Evolutionary conservation across 2,888 invertebrate species (phyloP).

Genomic region (Calephelis perditalis): DNA sequence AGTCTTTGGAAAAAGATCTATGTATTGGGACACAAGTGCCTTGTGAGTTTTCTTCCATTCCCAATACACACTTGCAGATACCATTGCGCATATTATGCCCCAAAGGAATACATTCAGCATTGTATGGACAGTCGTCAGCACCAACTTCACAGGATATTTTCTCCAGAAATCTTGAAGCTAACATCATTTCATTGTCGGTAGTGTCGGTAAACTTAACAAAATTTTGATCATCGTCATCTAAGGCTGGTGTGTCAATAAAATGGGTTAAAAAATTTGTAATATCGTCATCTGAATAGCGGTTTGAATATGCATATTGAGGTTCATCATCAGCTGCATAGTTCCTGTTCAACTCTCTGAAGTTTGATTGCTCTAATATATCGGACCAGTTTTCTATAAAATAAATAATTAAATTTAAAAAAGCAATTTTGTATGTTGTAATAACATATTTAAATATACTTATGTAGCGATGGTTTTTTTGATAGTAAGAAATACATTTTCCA

Average conservation of each 20-base stretch:
- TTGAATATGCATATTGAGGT: constrained; percentile 55
- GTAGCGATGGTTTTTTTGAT: too few relatives aligned
- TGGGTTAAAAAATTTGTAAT: constrained; percentile 54
- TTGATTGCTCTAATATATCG: constrained; percentile 67
- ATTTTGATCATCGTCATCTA: constrained; percentile 55
- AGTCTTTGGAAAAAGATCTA: constrained; percentile 63
- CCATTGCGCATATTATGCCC: constrained; percentile 80
- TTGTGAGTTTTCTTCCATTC: constrained; percentile 70
- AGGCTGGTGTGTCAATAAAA: constrained; percentile 59
- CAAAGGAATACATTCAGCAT: constrained; percentile 83
- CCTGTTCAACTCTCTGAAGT: constrained; percentile 53
- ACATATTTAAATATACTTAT: too few relatives aligned
- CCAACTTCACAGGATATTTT: constrained; percentile 80
- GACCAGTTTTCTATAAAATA: constrained; percentile 63
- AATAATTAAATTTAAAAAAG: background rate
- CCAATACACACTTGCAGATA: constrained; percentile 84
- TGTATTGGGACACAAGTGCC: constrained; percentile 52
- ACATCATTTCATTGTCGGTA: constrained; percentile 62
- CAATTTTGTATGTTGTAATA: too few relatives aligned
- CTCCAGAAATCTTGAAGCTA: constrained; percentile 67
- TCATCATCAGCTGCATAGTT: constrained; percentile 67
- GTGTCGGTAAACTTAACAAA: constrained; percentile 61
- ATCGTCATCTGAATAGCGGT: constrained; percentile 53
- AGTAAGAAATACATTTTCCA: too few relatives aligned
- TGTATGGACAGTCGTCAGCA: constrained; percentile 78